These are phyloP conservation scores for Galerucella nymphaeae DNA, from an alignment of 2,888 invertebrate genomes.

Conservation along the genomic window DNA sequence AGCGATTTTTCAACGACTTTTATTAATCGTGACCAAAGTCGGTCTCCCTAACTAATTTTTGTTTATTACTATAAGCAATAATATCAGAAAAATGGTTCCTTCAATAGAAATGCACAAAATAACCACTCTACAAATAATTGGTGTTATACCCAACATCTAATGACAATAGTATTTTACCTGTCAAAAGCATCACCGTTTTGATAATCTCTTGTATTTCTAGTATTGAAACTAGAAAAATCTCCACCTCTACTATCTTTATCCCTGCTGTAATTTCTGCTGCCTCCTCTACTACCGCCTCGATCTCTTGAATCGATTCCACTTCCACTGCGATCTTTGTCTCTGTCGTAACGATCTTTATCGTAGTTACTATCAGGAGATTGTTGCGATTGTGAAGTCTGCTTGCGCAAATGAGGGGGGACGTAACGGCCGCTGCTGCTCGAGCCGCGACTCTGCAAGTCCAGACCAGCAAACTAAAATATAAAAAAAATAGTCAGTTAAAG, in stretches of 20 bases:
- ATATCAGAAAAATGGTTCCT: too few species aligned
- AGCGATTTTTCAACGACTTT: too few species aligned
- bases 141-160: background rate
- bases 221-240: slow-evolving; percentile 65
- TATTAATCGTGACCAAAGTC: too few species aligned
- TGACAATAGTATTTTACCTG: slow-evolving; percentile 31
- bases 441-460: slow-evolving; percentile 93
- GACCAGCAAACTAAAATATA: slow-evolving; percentile 92
- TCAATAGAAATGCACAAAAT: too few species aligned
- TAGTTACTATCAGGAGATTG: slow-evolving; percentile 40
- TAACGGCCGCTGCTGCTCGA: slow-evolving; percentile 83
- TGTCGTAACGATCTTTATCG: slow-evolving; percentile 55
- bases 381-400: slow-evolving; percentile 58
- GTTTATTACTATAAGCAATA: too few species aligned
- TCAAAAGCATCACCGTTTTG: slow-evolving; percentile 66
- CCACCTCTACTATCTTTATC: slow-evolving; percentile 62
- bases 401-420: slow-evolving; percentile 93
- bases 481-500: slow-evolving; percentile 23
- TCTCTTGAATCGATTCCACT: slow-evolving; percentile 61
- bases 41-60: too few species aligned
- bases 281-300: slow-evolving; percentile 53
- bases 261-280: slow-evolving; percentile 52
- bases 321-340: slow-evolving; percentile 57
- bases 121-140: too few species aligned
- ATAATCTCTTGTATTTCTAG: slow-evolving; percentile 60